Base-by-base conservation (phyloP, 92 coral and sea anemone species). In the Phenganax marumi region DNA sequence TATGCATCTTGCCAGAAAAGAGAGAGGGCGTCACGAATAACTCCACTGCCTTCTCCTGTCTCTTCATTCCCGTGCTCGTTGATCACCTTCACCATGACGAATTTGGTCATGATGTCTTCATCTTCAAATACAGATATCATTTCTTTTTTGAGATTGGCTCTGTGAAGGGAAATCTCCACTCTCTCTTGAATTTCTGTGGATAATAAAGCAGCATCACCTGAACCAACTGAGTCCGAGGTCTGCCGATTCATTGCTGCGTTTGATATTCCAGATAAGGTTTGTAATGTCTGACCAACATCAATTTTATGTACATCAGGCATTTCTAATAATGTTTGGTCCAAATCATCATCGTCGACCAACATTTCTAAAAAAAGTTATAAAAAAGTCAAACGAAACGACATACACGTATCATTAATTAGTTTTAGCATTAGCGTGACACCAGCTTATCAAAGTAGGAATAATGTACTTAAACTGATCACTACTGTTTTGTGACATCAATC, bases 61-160 rank as follows among this genome's bases (percentile, higher is more conserved):
- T 68, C 73, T 2, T 2, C 71, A 65, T 65, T 65, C 22, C 71
- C 71, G 33, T 65, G 71, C 71, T 65, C 6, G 13, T 65, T 65
- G 3, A 65, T 65, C 71, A 65, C 21, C 73, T 68, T 68, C 26
- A 68, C 73, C 26, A 25, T 47, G 25, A 68, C 12, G 33, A 65
- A 65, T 22, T 68, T 68, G 73, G 47, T 68, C 73, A 68, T 68
- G 73, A 68, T 26, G 73, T 68, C 70, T 63, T 63, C 70, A 63
- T 18, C 18, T 63, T 63, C 70, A 63, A 63, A 63, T 2, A 14
- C 25, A 24, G 39, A 1, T 24, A 18, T 63, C 24, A 63, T 4
- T 63, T 63, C 70, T 24, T 63, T 63, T 63, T 63, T 63, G 4
- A 63, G 70, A 56, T 56, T 56, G 17, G 63, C 63, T 56, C 63